A percentile compares a stretch with the other conserved stretches of the same genome.
Evolutionary conservation across 2,113 vertebrate species (phyloP).

Genomic region (Pseudopodoces humilis): DNA sequence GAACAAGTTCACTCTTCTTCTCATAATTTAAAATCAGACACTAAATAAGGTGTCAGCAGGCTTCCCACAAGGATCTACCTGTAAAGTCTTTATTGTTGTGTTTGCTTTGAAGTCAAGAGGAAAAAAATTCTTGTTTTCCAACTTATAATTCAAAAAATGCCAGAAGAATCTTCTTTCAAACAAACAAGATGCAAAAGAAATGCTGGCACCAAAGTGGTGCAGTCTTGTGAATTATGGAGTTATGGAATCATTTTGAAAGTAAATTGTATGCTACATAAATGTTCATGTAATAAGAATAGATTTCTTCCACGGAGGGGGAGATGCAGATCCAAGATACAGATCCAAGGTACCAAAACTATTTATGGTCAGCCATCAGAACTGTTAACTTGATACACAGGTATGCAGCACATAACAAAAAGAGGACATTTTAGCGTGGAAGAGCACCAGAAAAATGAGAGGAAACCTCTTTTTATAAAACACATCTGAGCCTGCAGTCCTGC

Average conservation of each 20-base stretch:
- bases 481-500: neutral
- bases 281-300: neutral
- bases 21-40: constrained; percentile 39
- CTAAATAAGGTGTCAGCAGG: constrained; percentile 43
- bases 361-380: neutral
- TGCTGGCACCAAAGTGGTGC: neutral
- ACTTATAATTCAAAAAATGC: constrained; percentile 49
- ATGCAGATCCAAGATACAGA: neutral
- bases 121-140: constrained; percentile 26
- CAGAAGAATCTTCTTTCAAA: constrained; percentile 29
- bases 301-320: neutral
- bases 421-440: neutral
- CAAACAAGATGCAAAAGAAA: constrained; percentile 55
- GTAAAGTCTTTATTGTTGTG: constrained; percentile 23
- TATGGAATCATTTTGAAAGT: constrained; percentile 41
- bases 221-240: constrained; percentile 45
- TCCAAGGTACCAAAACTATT: neutral
- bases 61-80: constrained; percentile 28
- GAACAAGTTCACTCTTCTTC: constrained; percentile 8
- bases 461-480: neutral
- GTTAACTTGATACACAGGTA: neutral
- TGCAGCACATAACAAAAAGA: neutral
- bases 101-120: constrained; percentile 51
- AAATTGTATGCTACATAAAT: constrained; percentile 24
- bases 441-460: neutral